phyloP scores from a whole-genome alignment of 2,797 vertebrate species.

The Hybognathus amarus region DNA sequence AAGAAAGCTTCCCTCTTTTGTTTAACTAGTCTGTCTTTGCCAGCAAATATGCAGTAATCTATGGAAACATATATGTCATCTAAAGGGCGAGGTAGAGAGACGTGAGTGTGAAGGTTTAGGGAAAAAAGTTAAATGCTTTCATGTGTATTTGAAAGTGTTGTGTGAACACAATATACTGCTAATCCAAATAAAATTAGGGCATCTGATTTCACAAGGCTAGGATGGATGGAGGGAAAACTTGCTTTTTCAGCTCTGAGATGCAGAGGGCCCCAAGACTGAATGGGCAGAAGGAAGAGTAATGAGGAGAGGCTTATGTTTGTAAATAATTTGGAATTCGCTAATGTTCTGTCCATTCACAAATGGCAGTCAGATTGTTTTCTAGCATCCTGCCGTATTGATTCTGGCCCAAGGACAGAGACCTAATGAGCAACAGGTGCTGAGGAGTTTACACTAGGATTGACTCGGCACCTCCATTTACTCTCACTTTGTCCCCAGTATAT shows the following conservation, averaged over 20 bases:
- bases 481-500: neutral
- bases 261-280: slow-evolving; percentile 41
- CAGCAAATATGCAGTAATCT: slow-evolving; percentile 74
- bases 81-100: slow-evolving; percentile 52
- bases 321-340: slow-evolving; percentile 76
- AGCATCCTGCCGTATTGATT: slow-evolving; percentile 77
- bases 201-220: slow-evolving; percentile 66
- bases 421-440: slow-evolving; percentile 78
- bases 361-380: slow-evolving; percentile 53
- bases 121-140: slow-evolving; percentile 73
- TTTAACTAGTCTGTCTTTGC: slow-evolving; percentile 73
- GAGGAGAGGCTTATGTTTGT: slow-evolving; percentile 67
- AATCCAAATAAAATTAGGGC: slow-evolving; percentile 69
- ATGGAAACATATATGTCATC: slow-evolving; percentile 80
- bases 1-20: slow-evolving; percentile 61
- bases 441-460: slow-evolving; percentile 62
- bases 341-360: slow-evolving; percentile 73
- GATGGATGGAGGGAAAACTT: slow-evolving; percentile 19
- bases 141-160: slow-evolving; percentile 72
- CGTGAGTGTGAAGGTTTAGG: slow-evolving; percentile 54
- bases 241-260: slow-evolving; percentile 31
- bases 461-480: slow-evolving; percentile 55
- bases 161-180: slow-evolving; percentile 65
- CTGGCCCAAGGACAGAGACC: slow-evolving; percentile 74
- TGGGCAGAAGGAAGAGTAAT: slow-evolving; percentile 48